A percentile compares a stretch with the other conserved stretches of the same genome.
These are phyloP conservation scores for Crocallis elinguaria DNA, from an alignment of 2,888 invertebrate species.

Conservation along the genomic window DNA sequence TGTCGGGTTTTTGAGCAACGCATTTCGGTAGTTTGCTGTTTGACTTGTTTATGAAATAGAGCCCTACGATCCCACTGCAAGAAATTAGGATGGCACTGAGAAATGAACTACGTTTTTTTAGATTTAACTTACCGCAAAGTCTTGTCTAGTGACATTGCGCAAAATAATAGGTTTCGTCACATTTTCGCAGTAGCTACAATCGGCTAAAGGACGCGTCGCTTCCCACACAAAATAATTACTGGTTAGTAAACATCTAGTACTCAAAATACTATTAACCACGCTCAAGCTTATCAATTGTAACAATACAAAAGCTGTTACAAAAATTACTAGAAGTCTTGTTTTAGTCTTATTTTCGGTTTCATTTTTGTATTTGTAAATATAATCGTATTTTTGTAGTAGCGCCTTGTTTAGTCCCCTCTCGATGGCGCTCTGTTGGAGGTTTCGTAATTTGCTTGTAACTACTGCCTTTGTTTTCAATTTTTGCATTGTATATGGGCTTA, in stretches of 20 bases:
- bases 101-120: conserved; percentile 5
- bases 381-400: conserved; percentile 56
- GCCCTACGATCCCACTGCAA: too few relatives aligned
- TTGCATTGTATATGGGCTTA: conserved; percentile 24
- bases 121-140: conserved; percentile 83
- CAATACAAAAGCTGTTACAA: conserved; percentile 50
- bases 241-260: conserved; percentile 90
- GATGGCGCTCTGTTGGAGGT: conserved; percentile 60
- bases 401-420: conserved; percentile 54
- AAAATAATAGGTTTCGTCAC: conserved; percentile 88
- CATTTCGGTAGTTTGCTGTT: too few relatives aligned
- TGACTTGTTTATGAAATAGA: too few relatives aligned
- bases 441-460: conserved; percentile 42
- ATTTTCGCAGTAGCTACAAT: conserved; percentile 91
- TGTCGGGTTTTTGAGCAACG: too few relatives aligned
- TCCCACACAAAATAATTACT: conserved; percentile 95
- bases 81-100: too few relatives aligned
- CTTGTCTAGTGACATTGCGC: conserved; percentile 87
- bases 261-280: conserved; percentile 69
- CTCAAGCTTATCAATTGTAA: conserved; percentile 54
- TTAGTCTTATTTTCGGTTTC: conserved; percentile 47
- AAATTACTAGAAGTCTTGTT: conserved; percentile 48
- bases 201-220: conserved; percentile 92
- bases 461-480: conserved; percentile 13
- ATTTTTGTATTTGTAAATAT: conserved; percentile 53